Base-by-base conservation (phyloP, 2,888 invertebrate genomes). In the Drosophila bunnanda region DNA sequence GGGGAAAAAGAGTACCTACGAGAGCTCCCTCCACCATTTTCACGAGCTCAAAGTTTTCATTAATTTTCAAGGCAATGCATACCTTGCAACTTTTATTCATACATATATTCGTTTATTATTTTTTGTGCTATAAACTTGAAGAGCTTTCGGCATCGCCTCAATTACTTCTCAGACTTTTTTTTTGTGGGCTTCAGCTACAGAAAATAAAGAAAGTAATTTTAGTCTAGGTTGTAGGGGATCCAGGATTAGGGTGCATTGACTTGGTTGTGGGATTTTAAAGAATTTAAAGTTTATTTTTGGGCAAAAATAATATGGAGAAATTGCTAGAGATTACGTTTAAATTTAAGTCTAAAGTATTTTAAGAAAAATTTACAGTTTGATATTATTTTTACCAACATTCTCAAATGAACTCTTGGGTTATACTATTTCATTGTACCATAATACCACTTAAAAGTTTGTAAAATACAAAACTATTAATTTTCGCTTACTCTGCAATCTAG, bases 61-160 rank as follows among this genome's bases (percentile, higher is more conserved):
- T 66, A 68, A 55, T 46, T 68, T 55, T 34, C 66, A 68, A 38
- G 38, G 68, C 66, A 39, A 20, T 25, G 44, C 48, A 62, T 30
- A 36, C 65, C 48, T 55, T 30, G 61, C 44, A 62, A 66, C 25
- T 54, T 66, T 38, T 55, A 8, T 48, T 50, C 50, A 15, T 50
- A 10, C 34, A 22, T 60, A 46, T 30, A 15, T 38, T 57, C 17
- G 28, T 66, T 20, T 50, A 25, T 20, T 44, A 20, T 52, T 52
- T 67, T 54, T 54, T 46, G 17, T 43, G 22, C 30, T 65, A 25
- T 20, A 8, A 30, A 48, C 55, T 46, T 25, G 17, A 25, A 39
- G 44, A 20, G 65, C 44, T 67, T 46, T 48, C 46, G 30, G 20
- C 38, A 48, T 64, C 38, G 62, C 32, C 32, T 32, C 38, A 38